Evolutionary conservation across 2,888 invertebrate genomes (phyloP).

Genomic region (Calliscelio sp.): DNA sequence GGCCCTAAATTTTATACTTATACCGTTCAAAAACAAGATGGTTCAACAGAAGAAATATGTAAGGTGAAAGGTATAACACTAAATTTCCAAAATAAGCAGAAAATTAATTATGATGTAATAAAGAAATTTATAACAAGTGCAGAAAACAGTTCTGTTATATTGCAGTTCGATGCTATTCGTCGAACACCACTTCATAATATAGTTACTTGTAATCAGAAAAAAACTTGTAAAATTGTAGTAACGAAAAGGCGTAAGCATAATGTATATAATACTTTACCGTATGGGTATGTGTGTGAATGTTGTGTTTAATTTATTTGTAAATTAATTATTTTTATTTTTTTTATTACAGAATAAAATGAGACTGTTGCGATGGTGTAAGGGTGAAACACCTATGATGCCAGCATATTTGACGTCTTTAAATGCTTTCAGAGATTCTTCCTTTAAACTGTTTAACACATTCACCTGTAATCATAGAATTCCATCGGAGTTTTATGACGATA

Average conservation of each 20-base stretch:
- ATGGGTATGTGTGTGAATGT: background rate
- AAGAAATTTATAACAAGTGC: background rate
- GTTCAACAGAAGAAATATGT: background rate
- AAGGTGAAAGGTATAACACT: slow-evolving; percentile 28
- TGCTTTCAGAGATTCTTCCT: too few relatives aligned
- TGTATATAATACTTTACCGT: background rate
- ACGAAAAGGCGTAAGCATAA: background rate
- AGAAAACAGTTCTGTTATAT: background rate
- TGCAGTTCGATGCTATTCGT: background rate
- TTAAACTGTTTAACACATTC: too few relatives aligned
- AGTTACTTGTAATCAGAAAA: background rate
- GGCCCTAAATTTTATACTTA: background rate
- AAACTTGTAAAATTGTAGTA: slow-evolving; percentile 5
- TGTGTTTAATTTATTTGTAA: slow-evolving; percentile 1
- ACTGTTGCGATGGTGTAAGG: too few relatives aligned
- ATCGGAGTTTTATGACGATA: too few relatives aligned
- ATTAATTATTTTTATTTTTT: too few relatives aligned
- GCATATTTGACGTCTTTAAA: too few relatives aligned
- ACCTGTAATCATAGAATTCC: too few relatives aligned
- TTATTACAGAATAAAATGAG: too few relatives aligned
- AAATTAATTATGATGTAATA: slow-evolving; percentile 3
- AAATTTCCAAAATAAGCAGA: slow-evolving; percentile 12
- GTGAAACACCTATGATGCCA: too few relatives aligned
- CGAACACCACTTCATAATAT: background rate
- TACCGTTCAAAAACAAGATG: background rate